Evolutionary conservation across 1,140 invertebrate species (phyloP).

Genomic region (Drosophila parvula): DNA sequence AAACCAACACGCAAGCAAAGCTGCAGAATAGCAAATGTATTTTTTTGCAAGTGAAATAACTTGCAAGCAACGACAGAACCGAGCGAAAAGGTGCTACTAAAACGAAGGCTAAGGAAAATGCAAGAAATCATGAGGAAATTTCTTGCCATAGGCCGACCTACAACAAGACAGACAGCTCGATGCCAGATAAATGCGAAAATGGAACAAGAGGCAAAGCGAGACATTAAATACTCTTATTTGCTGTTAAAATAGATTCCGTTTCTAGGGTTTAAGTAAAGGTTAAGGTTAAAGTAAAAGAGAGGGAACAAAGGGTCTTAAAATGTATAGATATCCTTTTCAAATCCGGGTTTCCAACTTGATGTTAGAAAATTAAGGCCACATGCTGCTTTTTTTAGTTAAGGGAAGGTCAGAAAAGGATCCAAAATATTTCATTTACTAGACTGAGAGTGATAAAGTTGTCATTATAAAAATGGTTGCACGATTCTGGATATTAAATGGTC

Average conservation of each 20-base stretch:
- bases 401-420: not conserved
- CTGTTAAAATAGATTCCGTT: not conserved
- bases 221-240: not conserved
- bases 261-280: not conserved
- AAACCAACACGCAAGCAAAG: constrained; percentile 36
- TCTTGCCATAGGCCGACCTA: constrained; percentile 9
- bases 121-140: constrained; percentile 12
- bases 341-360: not conserved
- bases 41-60: constrained; percentile 20
- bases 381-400: not conserved
- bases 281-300: not conserved
- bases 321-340: not conserved
- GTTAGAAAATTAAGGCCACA: not conserved
- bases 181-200: constrained; percentile 45
- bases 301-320: not conserved
- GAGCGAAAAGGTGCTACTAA: not conserved
- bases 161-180: constrained; percentile 25
- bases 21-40: not conserved
- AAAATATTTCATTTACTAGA: not conserved
- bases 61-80: not conserved
- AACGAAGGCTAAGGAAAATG: constrained; percentile 15
- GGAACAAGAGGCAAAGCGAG: not conserved
- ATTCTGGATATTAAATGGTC: not conserved
- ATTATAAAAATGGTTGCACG: not conserved
- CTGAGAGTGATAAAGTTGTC: not conserved